These are phyloP conservation scores for Phaetusa simplex DNA, from an alignment of 2,113 vertebrate genomes.

Conservation along the genomic window DNA sequence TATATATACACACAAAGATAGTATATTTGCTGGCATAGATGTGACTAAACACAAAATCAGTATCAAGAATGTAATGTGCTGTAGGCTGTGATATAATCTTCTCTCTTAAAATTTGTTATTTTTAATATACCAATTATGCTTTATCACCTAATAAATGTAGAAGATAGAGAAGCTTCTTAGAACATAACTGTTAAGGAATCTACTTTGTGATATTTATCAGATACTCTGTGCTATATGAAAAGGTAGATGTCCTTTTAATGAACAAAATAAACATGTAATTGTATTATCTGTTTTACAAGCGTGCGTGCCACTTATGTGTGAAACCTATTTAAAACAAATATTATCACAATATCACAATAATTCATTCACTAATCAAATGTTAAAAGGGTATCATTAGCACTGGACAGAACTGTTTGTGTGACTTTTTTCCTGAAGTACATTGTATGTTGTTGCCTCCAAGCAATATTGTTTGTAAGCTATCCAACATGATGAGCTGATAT, in stretches of 20 bases:
- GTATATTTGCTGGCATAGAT: background rate
- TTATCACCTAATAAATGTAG: slow-evolving; percentile 32
- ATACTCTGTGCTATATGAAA: background rate
- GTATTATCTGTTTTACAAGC: background rate
- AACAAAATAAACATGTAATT: background rate
- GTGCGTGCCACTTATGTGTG: background rate
- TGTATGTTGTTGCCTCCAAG: background rate
- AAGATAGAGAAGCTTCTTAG: background rate
- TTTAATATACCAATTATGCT: background rate
- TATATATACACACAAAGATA: background rate
- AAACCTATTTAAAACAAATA: background rate
- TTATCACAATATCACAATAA: background rate
- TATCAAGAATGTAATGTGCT: background rate
- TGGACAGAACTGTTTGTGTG: background rate
- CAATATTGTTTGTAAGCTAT: background rate
- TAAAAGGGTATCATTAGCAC: background rate
- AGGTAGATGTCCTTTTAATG: background rate
- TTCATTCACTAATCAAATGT: background rate
- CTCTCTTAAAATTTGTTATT: background rate
- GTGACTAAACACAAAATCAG: background rate
- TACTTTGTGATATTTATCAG: background rate
- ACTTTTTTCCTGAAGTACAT: background rate
- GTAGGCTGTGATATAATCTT: slow-evolving; percentile 3
- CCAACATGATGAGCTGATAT: background rate
- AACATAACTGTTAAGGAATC: background rate